Conservation (phyloP, 37 sponge, comb jelly and placozoan genomes). For the Sycon ciliatum region DNA sequence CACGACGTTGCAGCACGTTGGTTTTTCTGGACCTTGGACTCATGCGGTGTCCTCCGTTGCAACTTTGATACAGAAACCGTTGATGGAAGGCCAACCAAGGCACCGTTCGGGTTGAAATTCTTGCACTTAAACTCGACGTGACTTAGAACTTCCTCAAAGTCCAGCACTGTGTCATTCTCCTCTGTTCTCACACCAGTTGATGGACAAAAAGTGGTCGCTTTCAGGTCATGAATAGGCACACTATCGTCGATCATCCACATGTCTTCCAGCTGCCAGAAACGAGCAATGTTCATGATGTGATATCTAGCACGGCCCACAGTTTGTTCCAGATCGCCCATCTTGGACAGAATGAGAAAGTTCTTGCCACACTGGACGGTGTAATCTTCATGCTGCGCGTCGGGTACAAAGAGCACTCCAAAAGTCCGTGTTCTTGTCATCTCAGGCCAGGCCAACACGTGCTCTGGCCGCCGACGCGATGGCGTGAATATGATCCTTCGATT, state of each 20-base stretch:
- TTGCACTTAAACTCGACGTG: too few relatives aligned
- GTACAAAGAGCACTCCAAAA: too few relatives aligned
- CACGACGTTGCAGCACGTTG: background rate
- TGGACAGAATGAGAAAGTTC: background rate
- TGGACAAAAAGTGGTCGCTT: background rate
- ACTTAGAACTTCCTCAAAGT: too few relatives aligned
- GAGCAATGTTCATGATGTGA: background rate
- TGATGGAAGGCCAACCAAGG: background rate
- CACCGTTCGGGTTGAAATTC: too few relatives aligned
- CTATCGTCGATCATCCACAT: conserved; percentile 2
- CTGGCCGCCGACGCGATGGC: background rate
- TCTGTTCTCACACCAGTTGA: background rate
- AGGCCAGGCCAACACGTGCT: background rate
- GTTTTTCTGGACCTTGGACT: background rate
- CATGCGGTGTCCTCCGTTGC: too few relatives aligned
- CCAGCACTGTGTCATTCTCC: too few relatives aligned
- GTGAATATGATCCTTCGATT: background rate
- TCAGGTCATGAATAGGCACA: background rate
- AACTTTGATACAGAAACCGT: background rate
- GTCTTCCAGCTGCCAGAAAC: background rate
- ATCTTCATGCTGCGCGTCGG: too few relatives aligned
- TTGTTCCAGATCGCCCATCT: background rate
- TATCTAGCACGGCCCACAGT: background rate
- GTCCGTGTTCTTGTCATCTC: background rate
- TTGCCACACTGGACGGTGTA: background rate